Evolutionary conservation across 2,797 vertebrate genomes (phyloP), one percentile per base, ranked within the genome.

Genomic region (Centroberyx gerrardi): DNA sequence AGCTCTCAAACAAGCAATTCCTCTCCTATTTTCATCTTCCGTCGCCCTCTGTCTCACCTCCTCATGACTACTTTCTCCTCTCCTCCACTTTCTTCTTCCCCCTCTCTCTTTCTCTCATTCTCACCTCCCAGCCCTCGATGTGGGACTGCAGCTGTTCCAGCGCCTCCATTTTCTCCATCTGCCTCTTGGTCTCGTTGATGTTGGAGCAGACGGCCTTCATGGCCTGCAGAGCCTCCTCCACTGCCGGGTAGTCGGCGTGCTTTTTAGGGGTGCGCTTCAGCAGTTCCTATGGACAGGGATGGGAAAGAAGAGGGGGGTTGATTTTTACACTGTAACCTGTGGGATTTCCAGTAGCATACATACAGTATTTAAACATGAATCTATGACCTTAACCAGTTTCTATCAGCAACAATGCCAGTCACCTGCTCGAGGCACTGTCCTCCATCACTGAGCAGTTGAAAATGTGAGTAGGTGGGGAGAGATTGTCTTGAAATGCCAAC

Each of bases 111-210:
- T 1, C 59, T 49, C 31, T 42, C 40, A 5, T 18, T 70, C 96
- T 77, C 92, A 99, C 98, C 97, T 99, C 98, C 98, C 98, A 99
- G 88, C 98, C 98, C 90, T 99, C 98, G 4, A 99, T 99, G 93
- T 97, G 97, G 1, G 98, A 99, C 95, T 99, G 98, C 78, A 99
- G 92, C 90, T 99, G 98, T 78, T 99, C 98, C 48, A 99, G 94
- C n/a, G 96, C 98, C 85, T 99, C 98, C 88, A 99, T 93, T 87
- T 98, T 99, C 93, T 99, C 98, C 98, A 99, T 99, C 92, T 99
- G 98, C 85, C 98, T 95, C 94, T 99, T 99, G 88, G 98, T 98
- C 94, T 99, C 98, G 0, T 99, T 99, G 95, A 99, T 99, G 91
- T 99, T 99, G 90, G 96, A 97, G 93, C 98, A 99, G 62, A 99